Evolutionary conservation across 2,797 vertebrate species (phyloP).

Genomic region (Pseudochirops cupreus): DNA sequence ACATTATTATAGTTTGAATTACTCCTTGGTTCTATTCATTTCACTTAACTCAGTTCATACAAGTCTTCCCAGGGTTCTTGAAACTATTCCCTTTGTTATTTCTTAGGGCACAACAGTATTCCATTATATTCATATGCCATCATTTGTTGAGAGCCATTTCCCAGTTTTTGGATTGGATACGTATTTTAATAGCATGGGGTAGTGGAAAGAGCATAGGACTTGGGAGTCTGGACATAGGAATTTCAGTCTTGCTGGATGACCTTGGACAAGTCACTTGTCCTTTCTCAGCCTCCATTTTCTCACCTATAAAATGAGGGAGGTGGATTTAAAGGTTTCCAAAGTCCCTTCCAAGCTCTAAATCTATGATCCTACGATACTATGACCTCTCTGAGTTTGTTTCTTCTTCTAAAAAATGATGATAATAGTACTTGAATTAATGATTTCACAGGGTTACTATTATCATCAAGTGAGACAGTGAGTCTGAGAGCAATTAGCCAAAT

Average conservation of each 20-base stretch:
- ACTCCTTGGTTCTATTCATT: background rate
- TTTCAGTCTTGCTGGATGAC: background rate
- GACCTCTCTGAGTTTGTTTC: background rate
- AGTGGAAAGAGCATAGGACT: background rate
- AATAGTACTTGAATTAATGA: background rate
- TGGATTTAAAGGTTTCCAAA: background rate
- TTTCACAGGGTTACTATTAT: background rate
- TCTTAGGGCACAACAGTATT: background rate
- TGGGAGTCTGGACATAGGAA: background rate
- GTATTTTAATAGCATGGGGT: background rate
- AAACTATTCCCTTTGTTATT: background rate
- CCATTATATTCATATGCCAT: background rate
- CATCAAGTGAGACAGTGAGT: background rate
- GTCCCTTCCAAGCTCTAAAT: background rate
- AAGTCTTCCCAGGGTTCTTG: background rate
- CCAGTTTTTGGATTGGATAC: background rate
- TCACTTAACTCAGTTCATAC: background rate
- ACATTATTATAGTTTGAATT: background rate
- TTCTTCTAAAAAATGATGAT: background rate
- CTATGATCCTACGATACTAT: background rate
- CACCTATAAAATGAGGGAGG: background rate
- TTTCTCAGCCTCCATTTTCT: background rate
- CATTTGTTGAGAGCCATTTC: background rate
- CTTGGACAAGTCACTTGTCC: background rate
- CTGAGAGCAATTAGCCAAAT: background rate